Evolutionary conservation across 2,113 vertebrate species (phyloP).

Genomic region (Cariama cristata): DNA sequence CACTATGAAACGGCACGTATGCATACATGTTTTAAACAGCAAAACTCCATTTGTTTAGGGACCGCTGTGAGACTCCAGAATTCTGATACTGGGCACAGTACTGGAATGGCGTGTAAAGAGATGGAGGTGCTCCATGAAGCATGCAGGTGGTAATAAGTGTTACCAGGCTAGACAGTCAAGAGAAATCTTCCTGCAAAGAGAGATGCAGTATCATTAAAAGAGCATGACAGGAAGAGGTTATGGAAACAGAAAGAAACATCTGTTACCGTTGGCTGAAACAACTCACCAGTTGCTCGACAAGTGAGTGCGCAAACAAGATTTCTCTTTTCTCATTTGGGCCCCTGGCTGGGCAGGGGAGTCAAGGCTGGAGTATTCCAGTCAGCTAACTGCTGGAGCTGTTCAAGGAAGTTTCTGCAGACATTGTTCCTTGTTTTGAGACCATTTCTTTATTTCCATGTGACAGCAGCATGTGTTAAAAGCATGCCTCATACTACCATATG

Average conservation of each 20-base stretch:
- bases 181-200: neutral
- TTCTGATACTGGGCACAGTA: neutral
- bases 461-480: constrained; percentile 33
- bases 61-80: neutral
- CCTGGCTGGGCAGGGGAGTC: neutral
- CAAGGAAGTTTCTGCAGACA: neutral
- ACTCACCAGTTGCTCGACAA: neutral
- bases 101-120: neutral
- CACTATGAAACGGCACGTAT: rapidly evolving
- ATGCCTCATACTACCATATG: constrained; percentile 38
- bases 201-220: neutral
- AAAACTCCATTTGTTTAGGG: neutral
- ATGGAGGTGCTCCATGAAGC: neutral
- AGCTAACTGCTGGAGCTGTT: neutral
- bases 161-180: neutral
- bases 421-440: constrained; percentile 1
- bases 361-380: neutral
- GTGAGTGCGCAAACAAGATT: neutral
- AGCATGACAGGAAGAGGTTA: neutral
- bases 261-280: neutral
- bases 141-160: neutral
- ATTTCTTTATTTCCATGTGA: constrained; percentile 19
- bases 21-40: neutral
- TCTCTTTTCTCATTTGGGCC: neutral
- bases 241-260: neutral